phyloP scores from a whole-genome alignment of 2,113 vertebrate genomes.

The Motacilla alba region DNA sequence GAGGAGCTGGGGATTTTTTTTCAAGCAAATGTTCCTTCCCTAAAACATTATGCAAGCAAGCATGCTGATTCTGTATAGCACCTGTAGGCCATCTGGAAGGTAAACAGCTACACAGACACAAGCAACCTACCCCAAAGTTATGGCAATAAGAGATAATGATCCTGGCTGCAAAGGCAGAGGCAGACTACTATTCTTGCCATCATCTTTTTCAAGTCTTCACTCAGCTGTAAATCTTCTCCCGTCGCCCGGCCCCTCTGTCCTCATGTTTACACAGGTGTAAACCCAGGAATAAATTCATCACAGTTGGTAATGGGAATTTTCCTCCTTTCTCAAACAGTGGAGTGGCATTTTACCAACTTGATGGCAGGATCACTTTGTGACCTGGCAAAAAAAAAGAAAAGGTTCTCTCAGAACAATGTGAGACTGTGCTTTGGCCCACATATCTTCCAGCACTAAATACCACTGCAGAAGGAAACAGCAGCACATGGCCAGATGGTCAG shows the following conservation, averaged over 20 bases:
- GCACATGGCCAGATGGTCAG: neutral
- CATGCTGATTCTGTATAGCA: neutral
- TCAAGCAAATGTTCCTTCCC: neutral
- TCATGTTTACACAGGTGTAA: neutral
- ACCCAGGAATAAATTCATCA: neutral
- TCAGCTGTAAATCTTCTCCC: neutral
- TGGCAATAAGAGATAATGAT: neutral
- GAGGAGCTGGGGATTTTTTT: neutral
- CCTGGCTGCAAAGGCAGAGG: neutral
- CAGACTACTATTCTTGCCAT: neutral
- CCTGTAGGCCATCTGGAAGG: neutral
- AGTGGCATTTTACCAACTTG: neutral
- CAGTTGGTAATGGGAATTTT: neutral
- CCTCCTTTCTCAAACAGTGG: neutral
- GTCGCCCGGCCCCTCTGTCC: neutral
- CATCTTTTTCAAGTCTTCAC: neutral
- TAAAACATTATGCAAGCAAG: neutral
- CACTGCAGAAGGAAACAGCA: neutral
- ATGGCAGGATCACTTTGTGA: neutral
- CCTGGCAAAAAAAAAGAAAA: neutral
- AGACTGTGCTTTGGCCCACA: neutral
- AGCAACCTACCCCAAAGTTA: neutral
- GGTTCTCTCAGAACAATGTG: neutral
- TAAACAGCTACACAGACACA: neutral
- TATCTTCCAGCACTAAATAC: neutral